Evolutionary conservation across 2,797 vertebrate species (phyloP).

Genomic region (Galago senegalensis): DNA sequence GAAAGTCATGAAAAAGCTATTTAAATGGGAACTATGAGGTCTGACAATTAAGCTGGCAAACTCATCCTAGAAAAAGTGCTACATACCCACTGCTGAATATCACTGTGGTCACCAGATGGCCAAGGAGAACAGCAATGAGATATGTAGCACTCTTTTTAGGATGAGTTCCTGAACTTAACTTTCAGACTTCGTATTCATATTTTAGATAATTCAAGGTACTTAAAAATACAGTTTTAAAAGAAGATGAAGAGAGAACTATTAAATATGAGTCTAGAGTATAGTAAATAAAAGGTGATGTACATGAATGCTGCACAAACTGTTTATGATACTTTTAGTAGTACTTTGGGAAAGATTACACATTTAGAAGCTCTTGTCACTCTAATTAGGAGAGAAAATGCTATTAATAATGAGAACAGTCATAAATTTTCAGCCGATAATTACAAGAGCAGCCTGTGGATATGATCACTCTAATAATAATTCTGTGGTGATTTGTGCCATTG

Average conservation of each 20-base stretch:
- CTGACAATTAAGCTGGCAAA: too few species aligned
- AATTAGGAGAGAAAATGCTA: constrained; percentile 80
- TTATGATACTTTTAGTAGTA: constrained; percentile 74
- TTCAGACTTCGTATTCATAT: not conserved
- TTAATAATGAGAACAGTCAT: constrained; percentile 80
- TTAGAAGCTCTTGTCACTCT: constrained; percentile 80
- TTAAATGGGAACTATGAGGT: not conserved
- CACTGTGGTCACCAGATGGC: too few species aligned
- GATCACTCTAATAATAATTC: constrained; percentile 80
- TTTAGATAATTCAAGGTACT: not conserved
- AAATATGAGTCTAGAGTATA: constrained; percentile 77
- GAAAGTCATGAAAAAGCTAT: not conserved
- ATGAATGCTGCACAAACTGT: constrained; percentile 71
- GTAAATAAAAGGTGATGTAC: constrained; percentile 70
- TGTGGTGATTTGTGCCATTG: constrained; percentile 89
- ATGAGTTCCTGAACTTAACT: too few species aligned
- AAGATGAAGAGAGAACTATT: constrained; percentile 65
- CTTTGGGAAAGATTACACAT: constrained; percentile 75
- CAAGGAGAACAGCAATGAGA: too few species aligned
- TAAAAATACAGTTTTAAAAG: constrained; percentile 35
- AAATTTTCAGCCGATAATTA: constrained; percentile 80
- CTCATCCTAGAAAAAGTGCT: too few species aligned
- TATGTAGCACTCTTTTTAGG: too few species aligned
- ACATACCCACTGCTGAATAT: too few species aligned
- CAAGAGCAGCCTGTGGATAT: constrained; percentile 81